Conservation (phyloP, 2,888 invertebrate genomes). For the Eristalis arbustorum region DNA sequence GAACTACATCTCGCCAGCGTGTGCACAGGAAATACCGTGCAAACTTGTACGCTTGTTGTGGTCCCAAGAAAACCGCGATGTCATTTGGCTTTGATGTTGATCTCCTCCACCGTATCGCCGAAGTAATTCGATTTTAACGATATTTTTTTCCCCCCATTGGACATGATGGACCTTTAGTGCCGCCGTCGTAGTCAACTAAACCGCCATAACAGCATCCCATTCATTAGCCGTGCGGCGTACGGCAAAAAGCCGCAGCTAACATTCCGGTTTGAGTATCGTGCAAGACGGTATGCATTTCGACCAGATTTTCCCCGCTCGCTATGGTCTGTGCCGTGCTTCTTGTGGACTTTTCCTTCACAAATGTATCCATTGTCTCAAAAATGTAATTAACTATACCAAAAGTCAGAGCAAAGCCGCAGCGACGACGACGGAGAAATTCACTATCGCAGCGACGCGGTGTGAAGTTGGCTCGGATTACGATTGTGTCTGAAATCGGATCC, state of each 20-base stretch:
- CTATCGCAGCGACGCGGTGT: constrained; percentile 36
- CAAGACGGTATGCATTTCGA: constrained; percentile 41
- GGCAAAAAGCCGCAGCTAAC: constrained; percentile 53
- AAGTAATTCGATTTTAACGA: constrained; percentile 13
- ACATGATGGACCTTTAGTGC: constrained; percentile 32
- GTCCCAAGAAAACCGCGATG: constrained; percentile 44
- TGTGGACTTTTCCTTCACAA: constrained; percentile 29
- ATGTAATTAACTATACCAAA: constrained; percentile 54
- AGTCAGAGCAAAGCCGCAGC: constrained; percentile 13
- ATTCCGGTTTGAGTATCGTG: constrained; percentile 52
- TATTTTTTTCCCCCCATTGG: constrained; percentile 7
- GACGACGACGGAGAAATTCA: constrained; percentile 34
- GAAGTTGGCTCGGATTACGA: constrained; percentile 52
- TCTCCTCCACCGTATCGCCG: constrained; percentile 21
- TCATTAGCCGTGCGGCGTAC: constrained; percentile 33
- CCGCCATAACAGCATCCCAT: constrained; percentile 17
- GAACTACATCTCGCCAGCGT: neutral
- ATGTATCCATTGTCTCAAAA: constrained; percentile 44
- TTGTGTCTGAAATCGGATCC: constrained; percentile 46
- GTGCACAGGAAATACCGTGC: neutral
- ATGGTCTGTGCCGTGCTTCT: constrained; percentile 25
- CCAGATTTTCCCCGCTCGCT: constrained; percentile 43
- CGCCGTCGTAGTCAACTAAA: constrained; percentile 18
- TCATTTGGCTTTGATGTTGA: constrained; percentile 52
- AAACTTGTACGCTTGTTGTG: neutral